A percentile compares a stretch with the other conserved stretches of the same genome.
Evolutionary conservation across 2,113 vertebrate genomes (phyloP).

Genomic region (Oreamnos americanus): DNA sequence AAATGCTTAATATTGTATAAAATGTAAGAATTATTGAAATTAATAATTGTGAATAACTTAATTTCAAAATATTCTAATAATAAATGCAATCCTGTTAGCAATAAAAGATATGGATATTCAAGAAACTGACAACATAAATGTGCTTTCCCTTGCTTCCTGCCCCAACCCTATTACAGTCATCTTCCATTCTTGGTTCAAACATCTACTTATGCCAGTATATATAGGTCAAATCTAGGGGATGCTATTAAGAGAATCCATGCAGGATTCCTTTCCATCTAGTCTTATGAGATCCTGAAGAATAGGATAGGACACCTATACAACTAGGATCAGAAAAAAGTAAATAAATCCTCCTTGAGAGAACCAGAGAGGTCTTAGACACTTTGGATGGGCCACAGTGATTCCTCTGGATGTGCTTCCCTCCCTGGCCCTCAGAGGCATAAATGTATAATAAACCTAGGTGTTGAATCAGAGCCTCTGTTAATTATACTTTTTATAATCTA

Average conservation of each 20-base stretch:
- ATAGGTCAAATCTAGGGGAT: background rate
- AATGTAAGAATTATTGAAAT: background rate
- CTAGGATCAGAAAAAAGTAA: background rate
- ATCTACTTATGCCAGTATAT: background rate
- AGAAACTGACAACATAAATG: background rate
- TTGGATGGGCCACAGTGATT: background rate
- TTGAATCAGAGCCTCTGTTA: background rate
- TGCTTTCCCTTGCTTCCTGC: background rate
- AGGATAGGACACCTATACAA: background rate
- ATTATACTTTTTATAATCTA: background rate
- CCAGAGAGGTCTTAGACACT: background rate
- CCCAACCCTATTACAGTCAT: background rate
- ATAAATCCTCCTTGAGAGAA: background rate
- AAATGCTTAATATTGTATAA: background rate
- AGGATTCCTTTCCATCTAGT: background rate
- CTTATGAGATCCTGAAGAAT: background rate
- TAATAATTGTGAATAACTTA: background rate
- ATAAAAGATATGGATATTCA: background rate
- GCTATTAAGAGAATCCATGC: background rate
- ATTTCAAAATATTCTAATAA: background rate
- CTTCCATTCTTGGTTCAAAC: background rate
- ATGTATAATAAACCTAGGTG: background rate
- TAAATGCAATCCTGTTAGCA: background rate
- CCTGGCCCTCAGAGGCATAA: background rate
- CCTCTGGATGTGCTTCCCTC: background rate